phyloP scores from a whole-genome alignment of 37 sponge, comb jelly and placozoan species.

The Spongia lamella region DNA sequence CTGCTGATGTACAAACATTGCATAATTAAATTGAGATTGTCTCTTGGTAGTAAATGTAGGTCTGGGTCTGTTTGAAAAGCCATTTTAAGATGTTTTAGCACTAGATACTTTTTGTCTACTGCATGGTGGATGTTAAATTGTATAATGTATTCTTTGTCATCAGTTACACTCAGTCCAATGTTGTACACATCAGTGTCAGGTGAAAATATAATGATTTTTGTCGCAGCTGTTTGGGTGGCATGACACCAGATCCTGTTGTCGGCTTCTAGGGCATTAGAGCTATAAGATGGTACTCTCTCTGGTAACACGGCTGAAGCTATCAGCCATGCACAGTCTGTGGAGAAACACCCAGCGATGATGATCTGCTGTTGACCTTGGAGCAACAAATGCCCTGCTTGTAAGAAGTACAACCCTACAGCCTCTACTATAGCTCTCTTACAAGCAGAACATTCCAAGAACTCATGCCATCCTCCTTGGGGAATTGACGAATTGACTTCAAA shows the following conservation, averaged over 20 bases:
- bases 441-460: slow-evolving; percentile 2
- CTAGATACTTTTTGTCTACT: background rate
- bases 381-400: background rate
- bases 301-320: no score
- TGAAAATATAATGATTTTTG: slow-evolving; percentile 10
- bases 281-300: background rate
- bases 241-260: slow-evolving; percentile 31
- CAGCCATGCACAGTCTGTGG: no score
- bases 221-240: slow-evolving; percentile 5
- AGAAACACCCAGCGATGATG: slow-evolving; percentile 5
- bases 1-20: background rate
- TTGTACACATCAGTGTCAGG: slow-evolving; percentile 41
- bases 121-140: slow-evolving; percentile 6
- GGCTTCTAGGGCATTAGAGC: slow-evolving; percentile 16
- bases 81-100: background rate
- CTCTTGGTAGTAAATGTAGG: no score
- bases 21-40: no score
- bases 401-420: slow-evolving; percentile 1
- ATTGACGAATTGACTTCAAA: background rate
- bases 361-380: background rate
- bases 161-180: slow-evolving; percentile 9
- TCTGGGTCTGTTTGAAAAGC: no score
- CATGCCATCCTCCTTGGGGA: slow-evolving; percentile 7
- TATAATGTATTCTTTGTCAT: background rate
- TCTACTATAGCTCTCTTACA: slow-evolving; percentile 9